Evolutionary conservation across 2,888 invertebrate species (phyloP), one percentile per base, ranked within the genome.

Genomic region (Vannuccia rotundouncinata): DNA sequence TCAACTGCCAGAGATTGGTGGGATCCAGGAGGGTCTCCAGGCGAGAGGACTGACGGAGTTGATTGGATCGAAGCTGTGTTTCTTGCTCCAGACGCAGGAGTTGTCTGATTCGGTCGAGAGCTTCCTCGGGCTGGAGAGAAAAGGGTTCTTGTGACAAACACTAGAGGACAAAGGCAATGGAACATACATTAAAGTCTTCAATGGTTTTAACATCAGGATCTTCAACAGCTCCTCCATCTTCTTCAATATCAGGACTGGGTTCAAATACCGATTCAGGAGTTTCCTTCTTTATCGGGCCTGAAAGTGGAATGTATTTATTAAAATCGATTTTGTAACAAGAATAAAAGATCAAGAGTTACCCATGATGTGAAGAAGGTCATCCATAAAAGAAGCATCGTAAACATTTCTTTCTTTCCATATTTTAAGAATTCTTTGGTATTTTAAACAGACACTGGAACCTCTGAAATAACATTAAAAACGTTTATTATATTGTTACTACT

Each of bases 401-500:
- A 78, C 78, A 25, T 59, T 31, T 78, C 78, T 78, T 74, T 78
- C 78, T 17, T 59, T 66, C 78, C 78, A 78, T 28, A 78, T 78
- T 29, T 78, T 78, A 28, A 78, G 59, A 17, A 78, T 78, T 25
- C 78, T n/a, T 73, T 73, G 10, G 74, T 5, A 27, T 73, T 73
- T 73, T 5, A 2, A 2, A 27, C 10, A 73, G 2, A 73, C 29
- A 25, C 29, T 73, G 22, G 74, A 27, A 73, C 29, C 74, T 28
- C 74, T 73, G 22, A 73, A 73, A 73, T 10, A 17, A 27, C 5
- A 73, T 13, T 13, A 73, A 17, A 73, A 5, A 73, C 45, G 17
- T 13, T 45, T 17, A 45, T 45, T 45, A 13, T 45, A 45, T n/a
- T n/a, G n/a, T n/a, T n/a, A n/a, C n/a, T n/a, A n/a, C n/a, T n/a